Conservation (phyloP, 2,113 vertebrate genomes). For the Thamnaconus septentrionalis region DNA sequence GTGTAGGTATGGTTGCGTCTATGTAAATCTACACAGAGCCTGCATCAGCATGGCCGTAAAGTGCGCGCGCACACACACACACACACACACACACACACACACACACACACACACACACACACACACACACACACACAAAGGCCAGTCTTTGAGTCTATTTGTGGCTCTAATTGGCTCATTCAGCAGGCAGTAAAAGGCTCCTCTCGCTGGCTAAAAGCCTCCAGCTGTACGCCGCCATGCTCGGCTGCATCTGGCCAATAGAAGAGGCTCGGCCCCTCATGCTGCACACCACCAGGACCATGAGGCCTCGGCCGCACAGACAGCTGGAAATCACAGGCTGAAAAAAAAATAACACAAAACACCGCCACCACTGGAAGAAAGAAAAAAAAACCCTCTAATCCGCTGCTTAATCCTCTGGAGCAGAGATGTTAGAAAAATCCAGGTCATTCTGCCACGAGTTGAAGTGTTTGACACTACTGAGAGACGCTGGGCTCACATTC, state of each 20-base stretch:
- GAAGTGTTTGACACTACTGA: conserved; percentile 34
- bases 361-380: too few relatives aligned
- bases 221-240: conserved; percentile 43
- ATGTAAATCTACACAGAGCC: too few relatives aligned
- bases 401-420: conserved; percentile 51
- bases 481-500: too few relatives aligned
- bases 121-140: conserved; percentile 6
- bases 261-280: conserved; percentile 21
- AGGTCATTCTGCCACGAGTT: conserved; percentile 29
- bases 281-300: conserved; percentile 1
- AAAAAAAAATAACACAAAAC: background rate
- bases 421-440: conserved; percentile 40
- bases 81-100: conserved; percentile 4
- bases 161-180: conserved; percentile 50
- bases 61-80: background rate
- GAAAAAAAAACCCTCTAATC: conserved; percentile 36
- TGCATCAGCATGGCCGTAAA: background rate
- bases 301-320: conserved; percentile 38
- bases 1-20: too few relatives aligned
- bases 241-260: conserved; percentile 40
- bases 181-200: conserved; percentile 39
- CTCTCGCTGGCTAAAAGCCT: conserved; percentile 43
- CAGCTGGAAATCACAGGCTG: conserved; percentile 11
- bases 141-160: conserved; percentile 33
- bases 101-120: conserved; percentile 7